Evolutionary conservation across 2,797 vertebrate genomes (phyloP).

Genomic region (Dipus sagitta): DNA sequence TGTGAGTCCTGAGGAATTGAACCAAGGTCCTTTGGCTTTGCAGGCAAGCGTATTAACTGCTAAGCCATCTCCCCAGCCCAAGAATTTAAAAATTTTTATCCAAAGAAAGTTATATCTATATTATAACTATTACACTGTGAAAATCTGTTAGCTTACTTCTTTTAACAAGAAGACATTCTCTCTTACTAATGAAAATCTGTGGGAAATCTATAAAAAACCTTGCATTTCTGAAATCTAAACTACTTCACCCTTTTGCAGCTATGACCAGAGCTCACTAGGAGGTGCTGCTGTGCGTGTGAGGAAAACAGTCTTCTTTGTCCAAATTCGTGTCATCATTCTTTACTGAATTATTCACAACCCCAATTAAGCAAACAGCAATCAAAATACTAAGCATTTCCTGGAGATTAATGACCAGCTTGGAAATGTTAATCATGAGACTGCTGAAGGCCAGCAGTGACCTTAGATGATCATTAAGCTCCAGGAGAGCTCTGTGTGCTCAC

Average conservation of each 20-base stretch:
- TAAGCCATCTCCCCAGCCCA: no score
- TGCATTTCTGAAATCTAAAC: slow-evolving; percentile 37
- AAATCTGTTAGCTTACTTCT: slow-evolving; percentile 18
- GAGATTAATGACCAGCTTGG: slow-evolving; percentile 63
- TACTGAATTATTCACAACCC: slow-evolving; percentile 73
- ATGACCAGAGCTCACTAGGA: slow-evolving; percentile 48
- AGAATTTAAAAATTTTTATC: neutral
- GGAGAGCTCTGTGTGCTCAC: neutral
- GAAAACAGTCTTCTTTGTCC: slow-evolving; percentile 59
- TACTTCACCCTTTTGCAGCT: neutral
- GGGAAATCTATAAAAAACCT: neutral
- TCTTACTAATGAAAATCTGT: slow-evolving; percentile 59
- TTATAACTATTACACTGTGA: slow-evolving; percentile 1
- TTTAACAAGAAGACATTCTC: slow-evolving; percentile 12
- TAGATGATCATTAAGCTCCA: slow-evolving; percentile 48
- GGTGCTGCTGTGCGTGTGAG: slow-evolving; percentile 43
- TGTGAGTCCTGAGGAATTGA: no score
- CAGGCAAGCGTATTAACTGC: no score
- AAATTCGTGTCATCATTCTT: slow-evolving; percentile 67
- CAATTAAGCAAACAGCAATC: slow-evolving; percentile 68
- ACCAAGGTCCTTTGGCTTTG: no score
- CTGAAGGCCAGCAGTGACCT: slow-evolving; percentile 37
- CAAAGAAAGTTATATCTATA: slow-evolving; percentile 30
- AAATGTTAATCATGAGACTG: slow-evolving; percentile 66
- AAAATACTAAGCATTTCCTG: slow-evolving; percentile 68